Base-by-base conservation (phyloP, 2,888 invertebrate genomes). In the Nomada ruficornis region DNA sequence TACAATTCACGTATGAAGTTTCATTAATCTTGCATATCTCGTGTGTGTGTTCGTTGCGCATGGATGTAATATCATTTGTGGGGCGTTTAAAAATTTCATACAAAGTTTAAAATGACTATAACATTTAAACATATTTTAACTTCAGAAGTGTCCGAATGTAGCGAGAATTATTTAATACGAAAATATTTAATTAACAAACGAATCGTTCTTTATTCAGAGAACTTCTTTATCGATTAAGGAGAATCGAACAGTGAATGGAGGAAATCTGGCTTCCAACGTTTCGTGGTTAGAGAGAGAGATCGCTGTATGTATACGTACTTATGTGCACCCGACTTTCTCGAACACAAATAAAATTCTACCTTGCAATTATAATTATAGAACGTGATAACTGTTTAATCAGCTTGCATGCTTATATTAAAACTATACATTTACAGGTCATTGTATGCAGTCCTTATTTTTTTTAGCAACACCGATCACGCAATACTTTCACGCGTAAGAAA, bases 191-290 rank as follows among this genome's bases (percentile, higher is more conserved):
- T 36, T 36, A 36, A 36, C 36, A 7, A 36, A 36, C 36, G 36
- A 7, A 36, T 36, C 36, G 36, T 36, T 7, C 36, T 36, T 36
- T 7, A 36, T 67, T 44, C 15, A 50, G 60, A 42, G 11, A 77
- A 13, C 80, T 64, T 57, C 68, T 63, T 80, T 80, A 69, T 69
- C 80, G 80, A 15, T 77, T 42, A 10, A 77, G 76, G 42, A 54
- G 0, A 23, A 65, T 26, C 26, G 13, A 59, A 20, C 1, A 55
- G 52, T 9, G 13, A 2, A 13, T 2, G 11, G 42, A 36, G 5
- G 3, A 26, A 20, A 50, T 57, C 1, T n/a, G 20, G 26, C 9
- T 64, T 64, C 11, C 20, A 13, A 15, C 50, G 20, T 20, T 11
- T 54, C 13, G 13, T 54, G 18, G 9, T 36, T 18, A 70, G 78